Conservation (phyloP, 2,888 invertebrate species). For the Aleiodes leptofemur region DNA sequence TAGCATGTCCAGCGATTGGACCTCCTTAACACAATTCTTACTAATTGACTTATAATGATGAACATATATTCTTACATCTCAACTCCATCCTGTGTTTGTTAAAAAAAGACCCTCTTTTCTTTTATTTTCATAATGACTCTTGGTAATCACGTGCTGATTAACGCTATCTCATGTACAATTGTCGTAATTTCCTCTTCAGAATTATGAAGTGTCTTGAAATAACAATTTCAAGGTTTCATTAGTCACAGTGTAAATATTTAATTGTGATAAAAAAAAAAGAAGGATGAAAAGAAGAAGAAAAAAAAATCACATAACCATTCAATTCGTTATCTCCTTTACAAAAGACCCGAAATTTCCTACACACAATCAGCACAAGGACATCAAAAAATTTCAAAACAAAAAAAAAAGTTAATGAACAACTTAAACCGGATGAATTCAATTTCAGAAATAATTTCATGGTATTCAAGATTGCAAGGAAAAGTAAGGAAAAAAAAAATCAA, state of each 20-base stretch:
- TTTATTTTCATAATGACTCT: neutral
- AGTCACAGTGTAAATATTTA: neutral
- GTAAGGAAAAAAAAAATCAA: neutral
- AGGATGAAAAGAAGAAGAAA: neutral
- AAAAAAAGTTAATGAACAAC: conserved; percentile 2
- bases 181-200: conserved; percentile 48
- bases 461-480: neutral
- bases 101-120: no score
- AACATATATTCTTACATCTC: no score
- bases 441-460: conserved; percentile 22
- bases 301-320: neutral
- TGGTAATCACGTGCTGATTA: conserved; percentile 16
- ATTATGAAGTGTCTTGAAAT: conserved; percentile 21
- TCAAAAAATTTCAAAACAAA: neutral
- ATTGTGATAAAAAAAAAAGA: neutral
- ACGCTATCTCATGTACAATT: conserved; percentile 49
- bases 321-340: no score
- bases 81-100: conserved; percentile 10
- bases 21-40: no score
- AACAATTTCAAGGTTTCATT: neutral
- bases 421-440: conserved; percentile 24
- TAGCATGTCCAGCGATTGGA: no score
- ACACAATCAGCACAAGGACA: neutral
- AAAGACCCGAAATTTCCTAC: no score
- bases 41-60: no score